phyloP scores from a whole-genome alignment of 1,140 invertebrate genomes.

The Glossosoma conforme region DNA sequence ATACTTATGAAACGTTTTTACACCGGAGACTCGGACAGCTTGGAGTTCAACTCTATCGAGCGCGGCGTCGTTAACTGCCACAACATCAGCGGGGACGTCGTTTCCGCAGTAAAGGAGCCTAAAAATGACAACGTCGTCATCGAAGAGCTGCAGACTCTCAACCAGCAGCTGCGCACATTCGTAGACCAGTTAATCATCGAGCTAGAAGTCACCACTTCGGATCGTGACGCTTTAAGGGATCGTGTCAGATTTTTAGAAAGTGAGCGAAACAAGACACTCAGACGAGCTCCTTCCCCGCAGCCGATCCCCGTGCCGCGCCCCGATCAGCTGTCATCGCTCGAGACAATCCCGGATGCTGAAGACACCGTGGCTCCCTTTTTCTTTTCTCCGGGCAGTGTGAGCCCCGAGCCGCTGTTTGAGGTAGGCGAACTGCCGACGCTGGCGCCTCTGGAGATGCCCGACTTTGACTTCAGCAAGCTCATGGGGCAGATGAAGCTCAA shows the following conservation, averaged over 20 bases:
- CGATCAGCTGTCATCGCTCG: conserved; percentile 18
- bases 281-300: conserved; percentile 33
- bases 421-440: conserved; percentile 43
- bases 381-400: conserved; percentile 41
- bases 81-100: conserved; percentile 34
- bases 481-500: conserved; percentile 22
- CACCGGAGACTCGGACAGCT: conserved; percentile 31
- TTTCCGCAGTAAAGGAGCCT: conserved; percentile 48
- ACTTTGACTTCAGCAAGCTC: conserved; percentile 46
- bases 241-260: conserved; percentile 47
- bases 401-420: conserved; percentile 36
- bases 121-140: conserved; percentile 55
- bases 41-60: conserved; percentile 31
- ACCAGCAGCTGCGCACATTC: conserved; percentile 52
- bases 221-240: conserved; percentile 51
- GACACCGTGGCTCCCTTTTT: conserved; percentile 41
- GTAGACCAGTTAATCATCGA: conserved; percentile 55
- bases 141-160: conserved; percentile 57
- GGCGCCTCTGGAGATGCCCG: conserved; percentile 53
- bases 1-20: conserved; percentile 38
- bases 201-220: conserved; percentile 55
- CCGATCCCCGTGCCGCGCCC: conserved; percentile 22
- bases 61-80: conserved; percentile 29
- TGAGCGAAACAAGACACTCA: conserved; percentile 42
- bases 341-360: conserved; percentile 39